Percentiles rank a stretch among this genome's conserved stretches.
phyloP scores from a whole-genome alignment of 2,113 vertebrate genomes.

The Poecile atricapillus region DNA sequence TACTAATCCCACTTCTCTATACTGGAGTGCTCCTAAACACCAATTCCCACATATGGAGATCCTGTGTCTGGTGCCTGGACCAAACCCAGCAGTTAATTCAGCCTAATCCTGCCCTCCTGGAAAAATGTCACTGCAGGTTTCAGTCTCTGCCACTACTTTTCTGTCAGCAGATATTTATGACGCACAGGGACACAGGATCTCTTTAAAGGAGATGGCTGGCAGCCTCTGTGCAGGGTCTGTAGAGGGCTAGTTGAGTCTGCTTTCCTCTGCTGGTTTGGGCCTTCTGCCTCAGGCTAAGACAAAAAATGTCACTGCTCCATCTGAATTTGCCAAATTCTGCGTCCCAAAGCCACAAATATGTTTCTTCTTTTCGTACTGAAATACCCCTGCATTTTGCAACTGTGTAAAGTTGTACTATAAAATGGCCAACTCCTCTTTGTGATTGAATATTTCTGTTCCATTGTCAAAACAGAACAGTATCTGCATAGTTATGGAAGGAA shows the following conservation, averaged over 20 bases:
- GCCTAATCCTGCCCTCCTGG: background rate
- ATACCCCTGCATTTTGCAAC: background rate
- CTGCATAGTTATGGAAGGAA: background rate
- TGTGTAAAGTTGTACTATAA: background rate
- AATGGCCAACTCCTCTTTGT: background rate
- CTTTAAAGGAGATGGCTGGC: background rate
- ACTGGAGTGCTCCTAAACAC: background rate
- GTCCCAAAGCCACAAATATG: background rate
- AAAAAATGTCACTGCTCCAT: background rate
- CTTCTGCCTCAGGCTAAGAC: background rate
- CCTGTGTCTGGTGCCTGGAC: background rate
- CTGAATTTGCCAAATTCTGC: background rate
- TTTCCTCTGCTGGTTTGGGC: background rate
- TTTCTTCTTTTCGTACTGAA: background rate
- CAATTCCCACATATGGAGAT: background rate
- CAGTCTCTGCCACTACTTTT: background rate
- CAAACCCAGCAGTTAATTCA: constrained; percentile 8
- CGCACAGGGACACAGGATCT: background rate
- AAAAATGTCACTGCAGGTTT: constrained; percentile 22
- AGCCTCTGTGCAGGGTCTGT: background rate
- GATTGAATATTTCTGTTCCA: background rate
- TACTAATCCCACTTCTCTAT: background rate
- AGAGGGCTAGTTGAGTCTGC: background rate
- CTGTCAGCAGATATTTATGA: background rate
- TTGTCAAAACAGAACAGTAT: background rate